Base-by-base conservation (phyloP, 2,888 invertebrate species). In the Athalia rosae region DNA sequence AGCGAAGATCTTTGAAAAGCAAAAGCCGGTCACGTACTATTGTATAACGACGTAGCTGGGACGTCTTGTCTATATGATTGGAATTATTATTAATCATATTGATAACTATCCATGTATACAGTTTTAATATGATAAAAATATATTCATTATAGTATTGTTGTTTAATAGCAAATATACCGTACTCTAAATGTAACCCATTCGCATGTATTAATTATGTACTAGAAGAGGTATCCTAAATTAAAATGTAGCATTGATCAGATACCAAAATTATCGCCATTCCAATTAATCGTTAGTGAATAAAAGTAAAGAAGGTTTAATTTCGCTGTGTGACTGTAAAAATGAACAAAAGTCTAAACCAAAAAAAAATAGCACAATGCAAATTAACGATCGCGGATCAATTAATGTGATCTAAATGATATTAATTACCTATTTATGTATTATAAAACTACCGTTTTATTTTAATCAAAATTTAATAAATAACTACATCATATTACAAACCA, bases 101-200 rank as follows among this genome's bases (percentile, higher is more conserved):
- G 13, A 58, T 71, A 45, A 58, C 50, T 41, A 69, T 53, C 41
- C 1, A 50, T 41, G 53, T 53, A 53, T 53, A 53, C 56, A 69
- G 28, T 69, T 69, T 71, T 71, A 71, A 58, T 71, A 45, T 45
- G 45, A 53, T 53, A 53, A 4, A 53, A 45, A 67, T 67, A 58
- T 71, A 71, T 71, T 56, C 41, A 43, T 58, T 71, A 58, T 63
- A 58, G 71, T 58, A 71, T 71, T 71, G 56, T 71, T 58, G 71
- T 71, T 71, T 62, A 11, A 62, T 67, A 71, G 58, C 13, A 58
- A 71, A 71, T 58, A 71, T 56, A 71, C 58, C 43, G 41, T n/a
- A 71, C n/a, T 71, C 43, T 71, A 45, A 13, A 71, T 58, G 45
- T 56, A 71, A 56, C 48, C 66, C 48, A 48, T 66, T 50, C 48